Evolutionary conservation across 2,113 vertebrate species (phyloP), one percentile per base, ranked within the genome.

Genomic region (Protobothrops mucrosquamatus): DNA sequence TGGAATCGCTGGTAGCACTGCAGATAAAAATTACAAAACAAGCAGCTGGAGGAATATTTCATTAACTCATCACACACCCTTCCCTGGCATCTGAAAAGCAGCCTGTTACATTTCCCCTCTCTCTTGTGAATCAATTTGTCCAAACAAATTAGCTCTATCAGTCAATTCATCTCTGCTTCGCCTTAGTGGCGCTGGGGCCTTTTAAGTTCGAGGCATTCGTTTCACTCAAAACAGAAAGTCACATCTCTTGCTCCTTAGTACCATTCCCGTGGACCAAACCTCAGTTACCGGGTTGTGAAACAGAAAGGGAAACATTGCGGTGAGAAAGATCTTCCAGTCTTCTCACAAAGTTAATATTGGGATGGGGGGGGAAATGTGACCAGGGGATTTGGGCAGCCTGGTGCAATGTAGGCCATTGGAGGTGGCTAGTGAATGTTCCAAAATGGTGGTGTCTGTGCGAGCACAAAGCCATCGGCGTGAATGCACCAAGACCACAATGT

Each of bases 271-370:
- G 91, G 94, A 57, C 97, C 95, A 93, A 93, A 12, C n/a, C 81
- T 94, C 95, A 94, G 96, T 94, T 94, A 92, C 95, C 94, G 90
- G 96, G 93, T 85, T 34, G 94, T 54, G 26, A 51, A 95, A 94
- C 88, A 96, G 0, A 95, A 91, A 94, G 43, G 91, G 94, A 96
- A 97, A 61, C 43, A 95, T 23, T 89, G 51, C 0, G 2, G 93
- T 92, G 51, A 24, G 0, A 59, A 88, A 26, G 94, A 43, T 10
- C 59, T 34, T 56, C 74, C 14, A 24, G 24, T 26, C 8, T 61
- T 92, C 89, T 90, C 86, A 89, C 43, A 85, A 56, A 20, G 24
- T 29, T 24, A 61, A 29, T 61, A 4, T 61, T 61, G 59, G 24
- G 9, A 29, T 61, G 24, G 59, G 6, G 26, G 1, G 4, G 1